Conservation (phyloP, 2,888 invertebrate genomes). For the Ennomos quercinarius region DNA sequence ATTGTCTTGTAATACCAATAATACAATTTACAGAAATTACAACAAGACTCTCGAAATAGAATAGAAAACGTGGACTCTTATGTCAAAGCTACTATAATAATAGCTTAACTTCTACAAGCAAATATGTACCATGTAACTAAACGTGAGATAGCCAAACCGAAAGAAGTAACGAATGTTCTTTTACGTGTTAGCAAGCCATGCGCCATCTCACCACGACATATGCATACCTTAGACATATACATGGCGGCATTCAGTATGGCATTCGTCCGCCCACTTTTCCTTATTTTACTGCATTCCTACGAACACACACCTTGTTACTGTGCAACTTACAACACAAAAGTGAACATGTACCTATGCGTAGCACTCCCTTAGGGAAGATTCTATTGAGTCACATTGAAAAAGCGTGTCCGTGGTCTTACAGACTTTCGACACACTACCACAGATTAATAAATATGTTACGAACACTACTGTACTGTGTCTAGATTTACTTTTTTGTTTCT, state of each 20-base stretch:
- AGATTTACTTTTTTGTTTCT: too few relatives aligned
- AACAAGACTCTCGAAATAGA: too few relatives aligned
- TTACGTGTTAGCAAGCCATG: constrained; percentile 43
- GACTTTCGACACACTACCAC: not conserved
- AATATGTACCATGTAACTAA: too few relatives aligned
- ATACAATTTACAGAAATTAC: too few relatives aligned
- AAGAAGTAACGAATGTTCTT: constrained; percentile 1
- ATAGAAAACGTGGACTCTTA: too few relatives aligned
- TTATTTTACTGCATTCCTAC: constrained; percentile 87
- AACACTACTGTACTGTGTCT: not conserved
- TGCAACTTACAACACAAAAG: constrained; percentile 34
- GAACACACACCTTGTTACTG: constrained; percentile 67
- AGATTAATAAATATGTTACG: too few relatives aligned
- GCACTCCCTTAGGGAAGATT: constrained; percentile 1
- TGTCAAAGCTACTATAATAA: too few relatives aligned
- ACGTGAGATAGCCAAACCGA: constrained; percentile 2
- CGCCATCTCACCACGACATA: constrained; percentile 34
- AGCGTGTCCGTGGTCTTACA: constrained; percentile 9
- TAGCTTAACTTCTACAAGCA: too few relatives aligned
- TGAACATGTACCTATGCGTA: constrained; percentile 13
- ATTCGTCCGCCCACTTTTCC: constrained; percentile 86
- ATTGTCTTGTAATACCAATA: too few relatives aligned
- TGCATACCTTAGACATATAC: constrained; percentile 89
- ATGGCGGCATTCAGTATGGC: constrained; percentile 88
- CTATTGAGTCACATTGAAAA: constrained; percentile 31